phyloP scores from a whole-genome alignment of 2,888 invertebrate genomes.

The Leucophenga montana region DNA sequence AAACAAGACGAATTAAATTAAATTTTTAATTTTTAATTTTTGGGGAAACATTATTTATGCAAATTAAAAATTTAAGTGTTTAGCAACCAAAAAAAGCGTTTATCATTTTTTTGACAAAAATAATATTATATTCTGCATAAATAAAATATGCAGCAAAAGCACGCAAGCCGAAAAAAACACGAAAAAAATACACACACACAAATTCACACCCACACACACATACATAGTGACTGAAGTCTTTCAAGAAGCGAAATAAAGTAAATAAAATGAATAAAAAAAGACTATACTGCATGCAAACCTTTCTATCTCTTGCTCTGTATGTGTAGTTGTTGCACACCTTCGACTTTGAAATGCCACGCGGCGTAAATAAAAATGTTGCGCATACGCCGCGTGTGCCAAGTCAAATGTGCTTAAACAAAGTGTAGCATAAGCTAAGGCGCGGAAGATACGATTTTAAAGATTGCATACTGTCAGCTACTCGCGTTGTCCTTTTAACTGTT shows the following conservation, averaged over 20 bases:
- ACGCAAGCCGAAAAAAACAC: background rate
- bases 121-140: background rate
- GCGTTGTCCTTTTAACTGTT: conserved; percentile 2
- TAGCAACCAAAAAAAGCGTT: background rate
- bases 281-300: background rate
- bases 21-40: background rate
- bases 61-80: conserved; percentile 15
- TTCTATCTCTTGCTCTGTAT: too few species aligned
- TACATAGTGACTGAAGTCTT: background rate
- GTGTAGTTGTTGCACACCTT: too few species aligned
- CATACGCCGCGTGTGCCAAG: conserved; percentile 17
- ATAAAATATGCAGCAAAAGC: conserved; percentile 9
- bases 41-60: conserved; percentile 10
- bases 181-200: too few species aligned
- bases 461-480: background rate
- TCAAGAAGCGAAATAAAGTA: background rate
- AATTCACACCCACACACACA: too few species aligned
- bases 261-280: background rate
- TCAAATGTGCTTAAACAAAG: background rate
- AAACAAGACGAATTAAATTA: background rate
- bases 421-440: conserved; percentile 15
- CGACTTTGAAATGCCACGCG: too few species aligned
- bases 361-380: conserved; percentile 5
- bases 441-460: too few species aligned
- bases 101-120: conserved; percentile 5